Evolutionary conservation across 1,140 invertebrate genomes (phyloP).

Genomic region (Caenorhabditis brenneri): DNA sequence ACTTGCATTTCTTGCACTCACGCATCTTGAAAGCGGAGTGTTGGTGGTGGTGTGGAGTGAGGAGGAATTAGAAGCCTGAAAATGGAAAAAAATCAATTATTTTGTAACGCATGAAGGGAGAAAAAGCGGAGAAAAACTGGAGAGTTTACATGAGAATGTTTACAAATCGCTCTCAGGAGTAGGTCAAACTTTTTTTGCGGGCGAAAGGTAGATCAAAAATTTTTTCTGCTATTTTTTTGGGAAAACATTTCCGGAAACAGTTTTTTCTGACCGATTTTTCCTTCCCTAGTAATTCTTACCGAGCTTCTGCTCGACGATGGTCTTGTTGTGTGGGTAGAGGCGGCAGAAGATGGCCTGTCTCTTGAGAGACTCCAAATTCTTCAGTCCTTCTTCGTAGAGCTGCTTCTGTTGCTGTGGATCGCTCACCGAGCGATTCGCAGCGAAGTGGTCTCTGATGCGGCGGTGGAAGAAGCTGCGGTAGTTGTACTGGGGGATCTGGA

Average conservation of each 20-base stretch:
- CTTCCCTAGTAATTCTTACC: conserved; percentile 4
- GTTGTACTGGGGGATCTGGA: conserved; percentile 63
- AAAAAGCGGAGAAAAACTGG: conserved; percentile 37
- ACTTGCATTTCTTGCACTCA: conserved; percentile 94
- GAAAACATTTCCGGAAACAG: no score
- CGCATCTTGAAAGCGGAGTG: conserved; percentile 79
- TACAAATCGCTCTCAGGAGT: no score
- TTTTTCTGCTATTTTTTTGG: no score
- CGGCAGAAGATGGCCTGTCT: conserved; percentile 58
- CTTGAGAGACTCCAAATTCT: conserved; percentile 50
- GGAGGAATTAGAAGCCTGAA: conserved; percentile 15
- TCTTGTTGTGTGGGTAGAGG: conserved; percentile 47
- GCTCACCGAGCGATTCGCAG: conserved; percentile 50
- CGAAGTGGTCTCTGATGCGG: conserved; percentile 63
- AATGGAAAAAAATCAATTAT: background rate
- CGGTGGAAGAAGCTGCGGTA: conserved; percentile 62
- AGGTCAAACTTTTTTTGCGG: no score
- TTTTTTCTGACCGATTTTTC: conserved; percentile 50
- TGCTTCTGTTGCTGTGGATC: conserved; percentile 51
- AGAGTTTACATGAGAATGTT: background rate
- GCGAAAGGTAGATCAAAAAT: background rate
- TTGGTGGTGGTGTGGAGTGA: background rate
- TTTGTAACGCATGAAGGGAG: no score
- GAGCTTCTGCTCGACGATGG: conserved; percentile 47
- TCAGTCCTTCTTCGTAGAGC: conserved; percentile 57